These are phyloP conservation scores for Sycon ciliatum DNA, from an alignment of 37 sponge, comb jelly and placozoan genomes.

Conservation along the genomic window DNA sequence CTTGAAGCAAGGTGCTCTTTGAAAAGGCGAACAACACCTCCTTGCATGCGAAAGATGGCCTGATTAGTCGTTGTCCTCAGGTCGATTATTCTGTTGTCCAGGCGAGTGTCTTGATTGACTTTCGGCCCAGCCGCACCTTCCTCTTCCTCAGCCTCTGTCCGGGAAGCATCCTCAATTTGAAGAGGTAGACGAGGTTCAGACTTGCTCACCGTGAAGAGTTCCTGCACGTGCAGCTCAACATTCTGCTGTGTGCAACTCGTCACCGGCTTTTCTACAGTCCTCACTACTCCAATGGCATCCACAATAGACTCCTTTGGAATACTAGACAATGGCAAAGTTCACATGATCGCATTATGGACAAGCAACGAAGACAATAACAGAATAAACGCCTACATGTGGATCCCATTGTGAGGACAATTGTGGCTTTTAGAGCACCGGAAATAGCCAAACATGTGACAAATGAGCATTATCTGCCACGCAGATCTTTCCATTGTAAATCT, in stretches of 20 bases:
- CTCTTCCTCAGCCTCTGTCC: constrained; percentile 48
- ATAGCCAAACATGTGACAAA: no score
- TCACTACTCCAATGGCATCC: constrained; percentile 70
- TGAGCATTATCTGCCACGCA: no score
- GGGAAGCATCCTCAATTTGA: constrained; percentile 92
- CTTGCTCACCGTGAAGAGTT: constrained; percentile 60
- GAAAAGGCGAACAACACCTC: constrained; percentile 78
- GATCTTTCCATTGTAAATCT: not conserved
- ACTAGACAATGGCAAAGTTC: no score
- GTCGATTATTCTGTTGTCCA: constrained; percentile 93
- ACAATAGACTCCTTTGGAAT: constrained; percentile 74
- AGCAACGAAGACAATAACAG: no score
- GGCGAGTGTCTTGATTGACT: constrained; percentile 90
- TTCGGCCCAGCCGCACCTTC: constrained; percentile 40
- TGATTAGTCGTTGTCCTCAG: constrained; percentile 89
- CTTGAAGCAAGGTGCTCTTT: constrained; percentile 67
- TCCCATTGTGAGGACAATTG: no score
- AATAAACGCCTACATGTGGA: no score
- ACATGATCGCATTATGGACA: not conserved
- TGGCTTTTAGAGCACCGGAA: no score
- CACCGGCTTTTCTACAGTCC: constrained; percentile 59
- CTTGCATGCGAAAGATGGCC: constrained; percentile 88
- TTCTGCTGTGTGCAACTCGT: constrained; percentile 80
- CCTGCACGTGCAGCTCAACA: constrained; percentile 70
- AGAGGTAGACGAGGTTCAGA: constrained; percentile 73